Percentiles rank a stretch among this genome's conserved stretches.
Evolutionary conservation across 2,797 vertebrate genomes (phyloP).

Genomic region (Remorina albescens): DNA sequence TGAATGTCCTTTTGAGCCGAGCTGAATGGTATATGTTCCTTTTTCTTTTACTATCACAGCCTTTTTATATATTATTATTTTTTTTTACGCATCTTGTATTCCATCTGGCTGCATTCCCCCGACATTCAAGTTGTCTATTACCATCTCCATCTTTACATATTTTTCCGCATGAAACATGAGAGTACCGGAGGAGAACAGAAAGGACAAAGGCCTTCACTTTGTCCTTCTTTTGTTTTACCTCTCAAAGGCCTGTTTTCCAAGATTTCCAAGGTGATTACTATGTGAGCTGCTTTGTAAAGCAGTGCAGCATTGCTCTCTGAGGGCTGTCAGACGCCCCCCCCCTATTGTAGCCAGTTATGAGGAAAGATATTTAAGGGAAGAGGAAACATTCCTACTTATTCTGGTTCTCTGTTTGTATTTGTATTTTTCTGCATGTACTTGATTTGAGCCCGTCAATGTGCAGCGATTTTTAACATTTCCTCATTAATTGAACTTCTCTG

Average conservation of each 20-base stretch:
- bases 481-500: constrained; percentile 27
- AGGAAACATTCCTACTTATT: constrained; percentile 56
- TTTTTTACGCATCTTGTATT: constrained; percentile 1
- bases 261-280: constrained; percentile 61
- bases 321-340: constrained; percentile 58
- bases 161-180: constrained; percentile 25
- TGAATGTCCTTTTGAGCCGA: constrained; percentile 22
- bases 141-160: constrained; percentile 19
- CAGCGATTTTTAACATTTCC: constrained; percentile 48
- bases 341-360: constrained; percentile 39
- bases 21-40: constrained; percentile 8
- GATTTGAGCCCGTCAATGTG: constrained; percentile 34
- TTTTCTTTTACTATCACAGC: background rate
- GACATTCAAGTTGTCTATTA: constrained; percentile 16
- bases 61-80: background rate
- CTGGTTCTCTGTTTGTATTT: constrained; percentile 59
- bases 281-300: constrained; percentile 65
- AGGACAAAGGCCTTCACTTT: constrained; percentile 51
- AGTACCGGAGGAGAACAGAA: constrained; percentile 7
- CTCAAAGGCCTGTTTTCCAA: constrained; percentile 46
- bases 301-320: constrained; percentile 49
- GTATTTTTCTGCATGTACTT: constrained; percentile 58
- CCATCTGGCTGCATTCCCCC: constrained; percentile 20
- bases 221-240: constrained; percentile 63
- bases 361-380: constrained; percentile 47